Conservation (phyloP, 2,113 vertebrate genomes). For the Cariama cristata region DNA sequence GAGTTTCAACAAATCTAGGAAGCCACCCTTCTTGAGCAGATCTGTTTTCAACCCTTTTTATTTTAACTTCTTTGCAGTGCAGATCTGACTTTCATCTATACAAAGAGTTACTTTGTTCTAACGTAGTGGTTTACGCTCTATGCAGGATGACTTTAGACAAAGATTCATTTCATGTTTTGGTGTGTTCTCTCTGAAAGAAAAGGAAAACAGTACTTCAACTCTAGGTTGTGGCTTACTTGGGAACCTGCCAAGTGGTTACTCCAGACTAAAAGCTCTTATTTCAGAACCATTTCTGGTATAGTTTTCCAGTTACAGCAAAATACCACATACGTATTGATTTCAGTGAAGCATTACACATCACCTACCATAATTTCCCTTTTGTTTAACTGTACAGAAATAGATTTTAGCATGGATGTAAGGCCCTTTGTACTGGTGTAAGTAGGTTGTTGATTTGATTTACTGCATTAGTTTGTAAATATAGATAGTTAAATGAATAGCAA, state of each 20-base stretch:
- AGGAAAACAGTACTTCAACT: not conserved
- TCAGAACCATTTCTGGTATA: not conserved
- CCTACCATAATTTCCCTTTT: not conserved
- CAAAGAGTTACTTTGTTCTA: not conserved
- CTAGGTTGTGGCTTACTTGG: not conserved
- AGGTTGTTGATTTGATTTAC: not conserved
- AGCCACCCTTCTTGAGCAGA: not conserved
- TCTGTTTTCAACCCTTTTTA: not conserved
- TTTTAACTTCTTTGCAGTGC: not conserved
- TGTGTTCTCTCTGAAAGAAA: not conserved
- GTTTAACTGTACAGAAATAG: not conserved
- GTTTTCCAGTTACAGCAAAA: not conserved
- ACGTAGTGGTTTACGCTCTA: not conserved
- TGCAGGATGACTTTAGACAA: not conserved
- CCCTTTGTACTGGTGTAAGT: not conserved
- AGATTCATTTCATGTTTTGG: not conserved
- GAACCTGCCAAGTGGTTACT: not conserved
- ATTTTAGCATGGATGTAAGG: not conserved
- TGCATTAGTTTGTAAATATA: not conserved
- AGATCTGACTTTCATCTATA: not conserved
- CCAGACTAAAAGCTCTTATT: not conserved
- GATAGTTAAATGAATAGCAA: not conserved
- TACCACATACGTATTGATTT: not conserved
- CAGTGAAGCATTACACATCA: not conserved
- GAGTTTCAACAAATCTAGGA: not conserved